Conservation (phyloP, 2,797 vertebrate species). For the Falco columbarius region DNA sequence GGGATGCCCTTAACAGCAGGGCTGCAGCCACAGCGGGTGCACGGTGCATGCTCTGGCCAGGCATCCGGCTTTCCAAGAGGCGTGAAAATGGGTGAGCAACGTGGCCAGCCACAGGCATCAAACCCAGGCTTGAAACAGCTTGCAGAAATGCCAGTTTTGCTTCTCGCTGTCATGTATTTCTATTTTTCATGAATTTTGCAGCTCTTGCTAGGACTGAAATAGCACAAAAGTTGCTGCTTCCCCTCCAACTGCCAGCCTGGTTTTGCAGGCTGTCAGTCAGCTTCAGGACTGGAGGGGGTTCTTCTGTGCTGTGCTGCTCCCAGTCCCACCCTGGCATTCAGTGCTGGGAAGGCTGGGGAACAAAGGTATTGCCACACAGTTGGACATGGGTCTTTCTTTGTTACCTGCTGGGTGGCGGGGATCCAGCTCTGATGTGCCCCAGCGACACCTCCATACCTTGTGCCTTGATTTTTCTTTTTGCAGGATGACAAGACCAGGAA, state of each 20-base stretch:
- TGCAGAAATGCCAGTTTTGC: not conserved
- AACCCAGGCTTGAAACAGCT: not conserved
- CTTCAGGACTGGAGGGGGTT: not conserved
- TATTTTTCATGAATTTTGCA: constrained; percentile 26
- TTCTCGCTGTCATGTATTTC: constrained; percentile 16
- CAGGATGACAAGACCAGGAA: not conserved
- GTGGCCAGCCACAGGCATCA: not conserved
- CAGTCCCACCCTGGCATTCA: accelerated
- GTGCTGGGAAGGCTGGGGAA: not conserved
- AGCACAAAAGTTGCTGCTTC: not conserved
- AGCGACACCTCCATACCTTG: accelerated
- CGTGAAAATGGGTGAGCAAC: accelerated
- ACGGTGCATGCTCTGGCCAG: accelerated
- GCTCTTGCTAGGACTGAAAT: constrained; percentile 38
- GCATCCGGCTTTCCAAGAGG: accelerated
- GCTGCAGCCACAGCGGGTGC: not conserved
- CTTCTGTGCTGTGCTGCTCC: not conserved
- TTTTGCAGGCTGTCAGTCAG: not conserved
- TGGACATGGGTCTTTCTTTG: accelerated
- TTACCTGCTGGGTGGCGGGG: not conserved
- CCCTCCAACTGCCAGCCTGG: not conserved
- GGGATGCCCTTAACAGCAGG: not conserved
- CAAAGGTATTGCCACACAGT: not conserved
- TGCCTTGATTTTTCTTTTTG: not conserved
- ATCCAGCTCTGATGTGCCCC: not conserved